phyloP scores from a whole-genome alignment of 2,888 invertebrate genomes.

The Meandrusa payeni region DNA sequence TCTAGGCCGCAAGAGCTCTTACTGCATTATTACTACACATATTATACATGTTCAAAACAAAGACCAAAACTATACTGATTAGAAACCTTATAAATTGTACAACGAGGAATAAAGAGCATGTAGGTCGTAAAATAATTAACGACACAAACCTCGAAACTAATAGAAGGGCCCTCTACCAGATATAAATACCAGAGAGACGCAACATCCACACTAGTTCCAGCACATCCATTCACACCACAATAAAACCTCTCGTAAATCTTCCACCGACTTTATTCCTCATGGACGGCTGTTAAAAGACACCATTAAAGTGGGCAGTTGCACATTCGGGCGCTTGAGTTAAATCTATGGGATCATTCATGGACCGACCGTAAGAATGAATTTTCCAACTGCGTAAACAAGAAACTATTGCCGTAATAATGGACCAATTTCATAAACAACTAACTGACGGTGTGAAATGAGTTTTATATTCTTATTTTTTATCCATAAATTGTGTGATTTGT shows the following conservation, averaged over 20 bases:
- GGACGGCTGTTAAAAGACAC: constrained; percentile 52
- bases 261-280: constrained; percentile 40
- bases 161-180: constrained; percentile 1
- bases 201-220: constrained; percentile 36
- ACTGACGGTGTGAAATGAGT: no score
- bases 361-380: constrained; percentile 16
- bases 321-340: constrained; percentile 21
- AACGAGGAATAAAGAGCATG: constrained; percentile 10
- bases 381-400: constrained; percentile 15
- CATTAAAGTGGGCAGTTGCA: constrained; percentile 41
- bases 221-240: constrained; percentile 60
- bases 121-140: constrained; percentile 15
- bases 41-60: no score
- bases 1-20: no score
- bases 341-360: constrained; percentile 11
- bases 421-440: not conserved
- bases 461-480: no score
- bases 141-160: constrained; percentile 1
- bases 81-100: no score
- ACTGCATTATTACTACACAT: no score
- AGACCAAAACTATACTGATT: no score
- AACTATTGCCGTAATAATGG: constrained; percentile 5
- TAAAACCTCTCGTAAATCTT: constrained; percentile 60
- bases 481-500: no score
- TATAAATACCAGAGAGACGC: constrained; percentile 34